Percentiles rank a stretch among this genome's conserved stretches.
Conservation (phyloP, 2,797 vertebrate species). For the Tenualosa thibaudeaui region DNA sequence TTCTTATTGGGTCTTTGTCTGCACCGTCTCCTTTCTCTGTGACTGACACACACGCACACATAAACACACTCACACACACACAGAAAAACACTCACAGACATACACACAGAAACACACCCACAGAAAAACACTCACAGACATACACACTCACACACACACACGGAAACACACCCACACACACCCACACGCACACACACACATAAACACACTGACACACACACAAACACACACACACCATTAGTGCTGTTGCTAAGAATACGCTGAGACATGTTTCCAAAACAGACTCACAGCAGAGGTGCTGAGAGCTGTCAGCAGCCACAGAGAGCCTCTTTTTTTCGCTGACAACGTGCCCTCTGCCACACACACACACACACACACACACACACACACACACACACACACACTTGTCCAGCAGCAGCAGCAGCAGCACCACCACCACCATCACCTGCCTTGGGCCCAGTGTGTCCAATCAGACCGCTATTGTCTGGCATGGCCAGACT, state of each 20-base stretch:
- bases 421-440: neutral
- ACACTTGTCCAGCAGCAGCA: neutral
- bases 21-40: neutral
- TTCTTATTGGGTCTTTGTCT: neutral
- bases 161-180: too few species aligned
- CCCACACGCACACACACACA: neutral
- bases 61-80: neutral
- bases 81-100: neutral
- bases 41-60: too few species aligned
- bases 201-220: neutral
- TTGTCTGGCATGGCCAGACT: neutral
- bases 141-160: neutral
- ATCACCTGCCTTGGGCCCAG: neutral
- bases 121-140: too few species aligned
- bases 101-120: too few species aligned
- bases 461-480: neutral
- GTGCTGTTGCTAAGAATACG: constrained; percentile 1
- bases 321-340: constrained; percentile 8
- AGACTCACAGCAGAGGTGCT: constrained; percentile 20
- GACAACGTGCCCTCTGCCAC: constrained; percentile 19
- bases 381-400: neutral
- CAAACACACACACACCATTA: constrained; percentile 23
- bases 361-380: constrained; percentile 1
- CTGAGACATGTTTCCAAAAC: constrained; percentile 25
- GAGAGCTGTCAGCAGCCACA: constrained; percentile 14